These are phyloP conservation scores for Drosophila orena DNA, from an alignment of 1,140 invertebrate species.

Conservation along the genomic window DNA sequence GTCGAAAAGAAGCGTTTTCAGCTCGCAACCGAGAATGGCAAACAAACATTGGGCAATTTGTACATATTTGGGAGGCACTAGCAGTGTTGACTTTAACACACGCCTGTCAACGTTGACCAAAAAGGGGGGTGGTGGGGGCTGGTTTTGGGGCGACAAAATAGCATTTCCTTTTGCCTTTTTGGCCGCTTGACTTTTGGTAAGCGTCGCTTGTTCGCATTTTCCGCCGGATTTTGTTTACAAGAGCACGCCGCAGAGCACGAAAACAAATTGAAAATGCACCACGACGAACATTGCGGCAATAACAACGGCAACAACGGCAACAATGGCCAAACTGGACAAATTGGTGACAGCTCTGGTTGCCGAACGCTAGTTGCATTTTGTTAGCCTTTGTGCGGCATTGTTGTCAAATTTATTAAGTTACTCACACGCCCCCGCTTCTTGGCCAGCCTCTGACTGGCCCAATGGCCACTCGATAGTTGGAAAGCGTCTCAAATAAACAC, in stretches of 20 bases:
- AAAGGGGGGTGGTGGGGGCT: not conserved
- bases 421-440: constrained; percentile 62
- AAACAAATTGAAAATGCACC: constrained; percentile 80
- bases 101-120: constrained; percentile 67
- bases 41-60: constrained; percentile 75
- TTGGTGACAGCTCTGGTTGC: constrained; percentile 58
- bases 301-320: constrained; percentile 27
- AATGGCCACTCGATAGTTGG: not conserved
- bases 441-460: not conserved
- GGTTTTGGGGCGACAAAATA: constrained; percentile 59
- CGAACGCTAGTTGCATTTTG: constrained; percentile 55
- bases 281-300: constrained; percentile 21
- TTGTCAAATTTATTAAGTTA: constrained; percentile 84
- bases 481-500: constrained; percentile 3
- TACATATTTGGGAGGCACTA: constrained; percentile 56
- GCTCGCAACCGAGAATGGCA: constrained; percentile 19
- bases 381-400: constrained; percentile 72
- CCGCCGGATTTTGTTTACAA: constrained; percentile 82
- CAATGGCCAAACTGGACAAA: constrained; percentile 41
- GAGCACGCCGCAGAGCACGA: constrained; percentile 69
- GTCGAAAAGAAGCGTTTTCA: constrained; percentile 29
- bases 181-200: constrained; percentile 60
- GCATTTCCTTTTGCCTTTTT: constrained; percentile 75
- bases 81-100: constrained; percentile 56
- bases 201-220: constrained; percentile 73